Base-by-base conservation (phyloP, 2,888 invertebrate genomes). In the Drosophila atripex region DNA sequence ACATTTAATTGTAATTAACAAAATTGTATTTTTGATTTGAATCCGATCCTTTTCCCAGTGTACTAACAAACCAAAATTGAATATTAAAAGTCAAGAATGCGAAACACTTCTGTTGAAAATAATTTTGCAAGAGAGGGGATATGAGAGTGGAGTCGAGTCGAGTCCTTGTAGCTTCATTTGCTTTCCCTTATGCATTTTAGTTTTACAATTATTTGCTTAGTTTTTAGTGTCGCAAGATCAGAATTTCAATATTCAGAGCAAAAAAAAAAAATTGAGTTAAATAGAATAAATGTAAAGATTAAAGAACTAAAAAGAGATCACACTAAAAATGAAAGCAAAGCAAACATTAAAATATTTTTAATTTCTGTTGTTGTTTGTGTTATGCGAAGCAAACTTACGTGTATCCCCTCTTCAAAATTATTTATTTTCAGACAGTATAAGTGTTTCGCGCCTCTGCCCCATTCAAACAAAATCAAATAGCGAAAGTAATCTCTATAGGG, bases 381-480 rank as follows among this genome's bases (percentile, higher is more conserved):
- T 76, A 84, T 86, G 76, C 76, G 75, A 83, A 86, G 85, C 77
- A 87, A 89, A 90, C 90, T 90, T 82, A 90, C 89, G 90, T 90
- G 86, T 89, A 83, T 90, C 90, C 90, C 90, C 91, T 90, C 90
- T 90, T 91, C 90, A 91, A 91, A 89, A 90, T 90, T 83, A 86
- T 90, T 90, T 90, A 90, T 90, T 90, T 90, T 90, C 90, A 90
- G 90, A 90, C 63, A 71, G 70, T 68, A 74, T 74, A 82, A 86
- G 86, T 88, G 83, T 89, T 87, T 88, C 75, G 79, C 79, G 84
- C 80, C 76, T 73, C 87, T 73, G 76, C 54, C 59, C 61, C 73
- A 63, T 21, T 51, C 47, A 63, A 54, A 68, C 46, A 58, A 47
- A 75, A 45, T 49, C 14, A 16, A 18, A 60, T 72, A 72, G 59